Evolutionary conservation across 1,140 invertebrate species (phyloP), one percentile per base, ranked within the genome.

Genomic region (Nasonia longicornis): DNA sequence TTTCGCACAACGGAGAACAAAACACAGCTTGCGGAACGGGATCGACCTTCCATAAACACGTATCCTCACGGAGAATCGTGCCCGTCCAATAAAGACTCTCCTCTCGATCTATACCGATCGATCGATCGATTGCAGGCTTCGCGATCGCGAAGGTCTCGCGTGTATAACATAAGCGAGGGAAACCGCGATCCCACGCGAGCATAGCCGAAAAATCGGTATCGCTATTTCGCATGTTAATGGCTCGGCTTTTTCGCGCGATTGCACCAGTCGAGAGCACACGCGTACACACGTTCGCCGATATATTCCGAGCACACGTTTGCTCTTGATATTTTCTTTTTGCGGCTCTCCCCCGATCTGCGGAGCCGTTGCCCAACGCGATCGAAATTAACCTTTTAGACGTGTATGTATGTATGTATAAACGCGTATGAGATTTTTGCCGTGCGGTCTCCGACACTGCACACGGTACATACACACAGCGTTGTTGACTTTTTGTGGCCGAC

Each of bases 181-280:
- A 52, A 11, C 6, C 11, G 3, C 67, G 58, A 73, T 79, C 71
- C 58, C 78, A 66, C 78, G 71, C 78, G 71, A 78, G 52, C 10
- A 4, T 26, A 2, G 52, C 26, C 42, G 77, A 77, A 77, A 77
- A 77, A 67, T 64, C 42, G 20, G 11, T 14, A 29, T 78, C 45
- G 66, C 58, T 16, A 72, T 74, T 66, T 73, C 78, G 42, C 73
- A 74, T 80, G 70, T 80, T 80, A 72, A 72, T 79, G 26, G 48
- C 3, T 67, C 66, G 20, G 26, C n/a, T 81, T 76, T 80, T 74
- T 71, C 31, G 16, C 29, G 16, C 14, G 4, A 67, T 42, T 72
- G 70, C 70, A 8, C 3, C 31, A 38, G 29, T 12, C 71, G 73
- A 8, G 38, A 42, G 38, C 38, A 42, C 38, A 42, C 16, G 11